Conservation (phyloP, 2,797 vertebrate genomes). For the Urophycis tenuis region DNA sequence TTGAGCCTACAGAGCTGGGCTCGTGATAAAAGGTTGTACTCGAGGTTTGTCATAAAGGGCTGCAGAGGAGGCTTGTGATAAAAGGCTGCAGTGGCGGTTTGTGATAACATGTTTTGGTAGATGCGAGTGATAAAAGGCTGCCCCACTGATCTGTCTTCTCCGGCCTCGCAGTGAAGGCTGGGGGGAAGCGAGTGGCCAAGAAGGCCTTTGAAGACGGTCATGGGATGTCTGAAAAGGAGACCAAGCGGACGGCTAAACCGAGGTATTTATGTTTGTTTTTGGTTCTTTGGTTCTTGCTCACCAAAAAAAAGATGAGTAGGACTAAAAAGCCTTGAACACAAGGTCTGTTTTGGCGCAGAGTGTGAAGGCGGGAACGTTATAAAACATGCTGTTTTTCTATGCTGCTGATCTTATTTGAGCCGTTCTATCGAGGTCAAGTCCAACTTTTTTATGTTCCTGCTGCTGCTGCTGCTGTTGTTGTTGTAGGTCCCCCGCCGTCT, state of each 20-base stretch:
- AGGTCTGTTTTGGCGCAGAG: neutral
- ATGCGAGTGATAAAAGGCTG: too few relatives aligned
- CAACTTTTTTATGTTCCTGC: neutral
- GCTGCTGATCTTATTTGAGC: neutral
- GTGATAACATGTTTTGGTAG: too few relatives aligned
- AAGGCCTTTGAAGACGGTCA: constrained; percentile 73
- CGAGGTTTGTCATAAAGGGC: too few relatives aligned
- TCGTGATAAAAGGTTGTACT: neutral
- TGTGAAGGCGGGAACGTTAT: neutral
- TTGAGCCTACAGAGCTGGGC: neutral
- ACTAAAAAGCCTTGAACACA: neutral
- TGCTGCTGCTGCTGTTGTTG: constrained; percentile 15
- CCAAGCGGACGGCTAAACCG: constrained; percentile 73
- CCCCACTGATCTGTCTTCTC: neutral
- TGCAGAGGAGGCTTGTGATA: too few relatives aligned
- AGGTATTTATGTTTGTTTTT: constrained; percentile 59
- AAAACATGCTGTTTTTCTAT: neutral
- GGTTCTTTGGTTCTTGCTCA: neutral
- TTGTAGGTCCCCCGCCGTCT: constrained; percentile 56
- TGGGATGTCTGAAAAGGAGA: constrained; percentile 67
- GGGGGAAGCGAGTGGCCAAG: constrained; percentile 82
- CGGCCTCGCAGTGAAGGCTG: constrained; percentile 78
- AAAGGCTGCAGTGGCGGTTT: neutral
- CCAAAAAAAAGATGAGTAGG: too few relatives aligned
- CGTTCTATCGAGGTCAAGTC: neutral